A percentile compares a stretch with the other conserved stretches of the same genome.
phyloP scores from a whole-genome alignment of 2,888 invertebrate species.

The Chalcis sispes region DNA sequence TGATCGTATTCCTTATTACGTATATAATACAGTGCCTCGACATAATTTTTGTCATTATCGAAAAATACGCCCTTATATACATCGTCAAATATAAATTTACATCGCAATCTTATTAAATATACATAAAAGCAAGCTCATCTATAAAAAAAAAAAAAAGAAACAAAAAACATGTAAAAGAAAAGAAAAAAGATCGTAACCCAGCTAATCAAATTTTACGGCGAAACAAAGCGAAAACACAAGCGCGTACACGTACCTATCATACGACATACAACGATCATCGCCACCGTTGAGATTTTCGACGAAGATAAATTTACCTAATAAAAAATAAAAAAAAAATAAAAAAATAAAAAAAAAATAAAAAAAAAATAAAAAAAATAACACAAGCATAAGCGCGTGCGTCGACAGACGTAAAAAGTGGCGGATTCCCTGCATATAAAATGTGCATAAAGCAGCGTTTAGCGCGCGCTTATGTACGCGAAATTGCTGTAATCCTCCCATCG shows the following conservation, averaged over 20 bases:
- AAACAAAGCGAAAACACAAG: neutral
- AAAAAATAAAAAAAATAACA: neutral
- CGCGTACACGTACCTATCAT: neutral
- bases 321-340: neutral
- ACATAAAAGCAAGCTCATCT: no score
- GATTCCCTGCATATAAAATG: slow-evolving; percentile 31
- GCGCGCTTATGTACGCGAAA: slow-evolving; percentile 69
- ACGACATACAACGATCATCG: no score
- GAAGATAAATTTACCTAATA: no score
- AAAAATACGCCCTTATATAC: no score
- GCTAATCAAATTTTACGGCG: slow-evolving; percentile 1
- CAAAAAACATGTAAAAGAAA: neutral
- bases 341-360: neutral
- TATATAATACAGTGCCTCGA: no score
- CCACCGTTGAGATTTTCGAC: no score
- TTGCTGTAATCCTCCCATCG: slow-evolving; percentile 70
- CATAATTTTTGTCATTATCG: no score
- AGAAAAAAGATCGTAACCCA: neutral
- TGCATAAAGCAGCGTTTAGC: slow-evolving; percentile 62
- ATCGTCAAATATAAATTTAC: no score
- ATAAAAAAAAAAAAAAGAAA: no score
- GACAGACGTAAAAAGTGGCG: slow-evolving; percentile 35
- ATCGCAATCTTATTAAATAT: no score
- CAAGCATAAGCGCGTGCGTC: neutral
- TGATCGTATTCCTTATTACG: no score